Percentiles rank a stretch among this genome's conserved stretches.
These are phyloP conservation scores for Ornithorhynchus anatinus DNA, from an alignment of 2,113 vertebrate species.

Conservation along the genomic window DNA sequence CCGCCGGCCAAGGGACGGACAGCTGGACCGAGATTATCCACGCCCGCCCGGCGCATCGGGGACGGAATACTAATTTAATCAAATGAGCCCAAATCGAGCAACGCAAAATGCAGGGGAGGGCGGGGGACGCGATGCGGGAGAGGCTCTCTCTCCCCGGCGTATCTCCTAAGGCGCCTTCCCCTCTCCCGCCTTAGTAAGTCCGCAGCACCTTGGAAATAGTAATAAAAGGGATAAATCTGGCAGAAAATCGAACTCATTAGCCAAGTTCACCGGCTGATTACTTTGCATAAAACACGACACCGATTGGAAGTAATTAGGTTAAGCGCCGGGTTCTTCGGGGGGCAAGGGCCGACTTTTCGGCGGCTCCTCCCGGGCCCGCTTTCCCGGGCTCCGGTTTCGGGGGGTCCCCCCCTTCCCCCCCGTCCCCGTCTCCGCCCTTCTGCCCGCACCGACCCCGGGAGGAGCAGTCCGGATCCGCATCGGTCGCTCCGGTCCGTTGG, in stretches of 20 bases:
- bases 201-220: constrained; percentile 83
- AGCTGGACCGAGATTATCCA: not conserved
- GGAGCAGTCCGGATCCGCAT: constrained; percentile 13
- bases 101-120: constrained; percentile 20
- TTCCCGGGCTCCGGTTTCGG: constrained; percentile 34
- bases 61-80: constrained; percentile 40
- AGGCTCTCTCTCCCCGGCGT: constrained; percentile 21
- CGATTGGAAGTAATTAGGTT: constrained; percentile 94
- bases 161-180: constrained; percentile 9
- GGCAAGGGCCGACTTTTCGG: constrained; percentile 70
- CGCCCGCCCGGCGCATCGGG: not conserved
- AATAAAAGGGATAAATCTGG: constrained; percentile 95
- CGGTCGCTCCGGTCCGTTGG: not conserved
- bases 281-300: constrained; percentile 92
- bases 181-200: constrained; percentile 65
- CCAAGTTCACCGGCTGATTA: constrained; percentile 93
- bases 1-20: not conserved
- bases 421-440: not conserved
- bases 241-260: constrained; percentile 99
- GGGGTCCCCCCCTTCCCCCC: constrained; percentile 18
- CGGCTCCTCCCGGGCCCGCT: constrained; percentile 23
- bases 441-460: not conserved
- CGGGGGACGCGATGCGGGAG: constrained; percentile 16
- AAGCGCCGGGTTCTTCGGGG: constrained; percentile 78
- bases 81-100: constrained; percentile 17